Evolutionary conservation across 2,113 vertebrate genomes (phyloP), one percentile per base, ranked within the genome.

Genomic region (Astatoreochromis straeleni): DNA sequence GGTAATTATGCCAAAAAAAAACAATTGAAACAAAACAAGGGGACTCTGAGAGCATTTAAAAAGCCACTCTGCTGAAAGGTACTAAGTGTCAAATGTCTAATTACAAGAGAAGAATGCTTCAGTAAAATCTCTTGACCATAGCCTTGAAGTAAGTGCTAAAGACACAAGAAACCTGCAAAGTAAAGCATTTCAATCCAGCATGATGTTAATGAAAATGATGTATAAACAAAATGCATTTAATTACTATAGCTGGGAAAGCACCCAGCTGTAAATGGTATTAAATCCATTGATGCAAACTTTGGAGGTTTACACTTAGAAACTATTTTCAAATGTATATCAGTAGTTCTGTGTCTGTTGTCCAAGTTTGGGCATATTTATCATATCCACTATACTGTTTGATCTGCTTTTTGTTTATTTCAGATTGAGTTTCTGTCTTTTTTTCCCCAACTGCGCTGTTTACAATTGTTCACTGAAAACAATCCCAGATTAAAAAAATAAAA

Each of bases 11-110:
- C 81, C 49, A 63, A 51, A 29, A 26, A 14, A 0, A 78, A 49
- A 7, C 57, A 88, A 63, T 6, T 10, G 4, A 80, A 85, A 49
- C 55, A 85, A 92, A 88, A 85, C 24, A 85, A 33, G 38, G 9
- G 53, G 60, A 42, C 54, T 78, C 85, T 90, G 82, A 90, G 92
- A 78, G 51, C 80, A 79, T 47, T 94, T 91, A 92, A 94, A 93
- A 90, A 91, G 73, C 58, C 54, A 26, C 68, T 89, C 21, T 80
- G 54, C 85, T 87, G 65, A 87, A 89, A 91, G 83, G 80, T 87
- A 81, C 68, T 81, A 86, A 86, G 91, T 81, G 81, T 82, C 38
- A 58, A 29, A 82, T 80, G 83, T 89, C 70, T 86, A 89, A 93
- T 89, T 88, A 70, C 35, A 88, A 70, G 33, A 90, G 83, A 91